Conservation (phyloP, 2,113 vertebrate genomes). For the Triplophysa tibetana region DNA sequence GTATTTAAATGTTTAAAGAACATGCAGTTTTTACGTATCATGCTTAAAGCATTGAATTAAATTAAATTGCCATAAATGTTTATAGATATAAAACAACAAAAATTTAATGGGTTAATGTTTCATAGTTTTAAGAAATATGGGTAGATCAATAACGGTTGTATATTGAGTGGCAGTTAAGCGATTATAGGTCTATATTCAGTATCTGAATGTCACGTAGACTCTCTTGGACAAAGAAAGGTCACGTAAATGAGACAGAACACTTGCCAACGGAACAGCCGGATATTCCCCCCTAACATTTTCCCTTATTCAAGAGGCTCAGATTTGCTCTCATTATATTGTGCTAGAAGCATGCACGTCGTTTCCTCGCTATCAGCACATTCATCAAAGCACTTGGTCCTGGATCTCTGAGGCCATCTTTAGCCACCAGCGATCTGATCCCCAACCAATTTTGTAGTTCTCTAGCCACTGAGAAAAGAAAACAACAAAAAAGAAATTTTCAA, state of each 20-base stretch:
- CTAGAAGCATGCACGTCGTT: conserved; percentile 41
- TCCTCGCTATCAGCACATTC: conserved; percentile 40
- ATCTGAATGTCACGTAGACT: conserved; percentile 8
- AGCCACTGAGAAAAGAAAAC: not conserved
- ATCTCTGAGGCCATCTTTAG: conserved; percentile 1
- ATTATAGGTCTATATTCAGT: not conserved
- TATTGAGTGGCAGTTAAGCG: not conserved
- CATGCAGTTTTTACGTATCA: not conserved
- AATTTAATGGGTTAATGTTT: not conserved
- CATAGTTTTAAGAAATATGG: not conserved
- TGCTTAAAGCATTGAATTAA: not conserved
- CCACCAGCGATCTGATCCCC: not conserved
- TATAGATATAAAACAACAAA: not conserved
- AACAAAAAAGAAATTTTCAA: not conserved
- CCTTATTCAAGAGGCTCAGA: conserved; percentile 12
- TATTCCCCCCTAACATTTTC: conserved; percentile 42
- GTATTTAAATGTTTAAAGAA: not conserved
- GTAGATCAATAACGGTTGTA: not conserved
- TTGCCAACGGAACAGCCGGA: conserved; percentile 42
- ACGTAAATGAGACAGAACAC: conserved; percentile 23
- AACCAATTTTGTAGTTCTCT: not conserved
- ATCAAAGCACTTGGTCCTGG: conserved; percentile 44
- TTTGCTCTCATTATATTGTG: conserved; percentile 25
- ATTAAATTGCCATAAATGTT: not conserved
- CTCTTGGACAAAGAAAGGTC: conserved; percentile 6